Conservation (phyloP, 2,888 invertebrate genomes). For the Thecophora atra region DNA sequence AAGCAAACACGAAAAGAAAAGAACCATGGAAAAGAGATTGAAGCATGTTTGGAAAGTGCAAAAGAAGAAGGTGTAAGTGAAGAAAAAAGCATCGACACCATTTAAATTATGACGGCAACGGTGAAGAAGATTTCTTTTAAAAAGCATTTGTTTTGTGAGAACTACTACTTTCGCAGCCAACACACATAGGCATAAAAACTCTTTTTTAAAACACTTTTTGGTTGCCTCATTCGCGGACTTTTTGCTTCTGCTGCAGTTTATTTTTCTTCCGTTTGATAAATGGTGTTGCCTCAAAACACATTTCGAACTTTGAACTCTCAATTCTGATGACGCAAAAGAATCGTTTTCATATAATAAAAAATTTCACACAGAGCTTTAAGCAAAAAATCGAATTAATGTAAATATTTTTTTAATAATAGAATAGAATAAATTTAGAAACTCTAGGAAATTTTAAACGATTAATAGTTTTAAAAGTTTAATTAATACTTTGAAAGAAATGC, state of each 20-base stretch:
- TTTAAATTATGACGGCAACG: slow-evolving; percentile 31
- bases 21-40: slow-evolving; percentile 51
- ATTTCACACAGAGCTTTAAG: no score
- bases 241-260: neutral
- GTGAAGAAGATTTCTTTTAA: slow-evolving; percentile 34
- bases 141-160: slow-evolving; percentile 27
- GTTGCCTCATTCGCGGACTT: neutral
- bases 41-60: neutral
- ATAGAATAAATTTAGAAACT: no score
- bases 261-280: neutral
- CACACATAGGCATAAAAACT: no score
- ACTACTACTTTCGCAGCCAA: neutral
- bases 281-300: neutral
- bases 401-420: no score
- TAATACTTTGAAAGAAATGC: no score
- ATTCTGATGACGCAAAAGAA: no score
- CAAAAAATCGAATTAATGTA: no score
- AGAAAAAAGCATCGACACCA: neutral
- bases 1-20: neutral
- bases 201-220: neutral
- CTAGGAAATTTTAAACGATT: no score
- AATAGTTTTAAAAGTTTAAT: no score
- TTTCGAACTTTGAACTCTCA: no score
- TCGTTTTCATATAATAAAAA: no score
- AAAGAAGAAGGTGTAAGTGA: neutral